phyloP scores from a whole-genome alignment of 2,888 invertebrate species.

The Luperina testacea region DNA sequence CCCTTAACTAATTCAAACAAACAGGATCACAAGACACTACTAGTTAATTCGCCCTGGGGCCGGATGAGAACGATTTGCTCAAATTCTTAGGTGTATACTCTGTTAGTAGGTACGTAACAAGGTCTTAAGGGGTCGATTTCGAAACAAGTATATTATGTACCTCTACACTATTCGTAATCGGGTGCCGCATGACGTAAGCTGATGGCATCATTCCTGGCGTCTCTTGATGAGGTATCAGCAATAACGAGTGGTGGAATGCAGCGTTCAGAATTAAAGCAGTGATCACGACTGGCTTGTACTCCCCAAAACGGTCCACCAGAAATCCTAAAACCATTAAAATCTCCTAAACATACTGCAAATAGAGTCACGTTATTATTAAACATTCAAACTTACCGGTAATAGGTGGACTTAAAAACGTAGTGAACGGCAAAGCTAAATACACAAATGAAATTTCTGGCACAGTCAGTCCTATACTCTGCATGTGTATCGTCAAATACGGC shows the following conservation, averaged over 20 bases:
- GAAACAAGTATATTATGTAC: constrained; percentile 81
- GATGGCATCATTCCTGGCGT: constrained; percentile 93
- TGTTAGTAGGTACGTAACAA: constrained; percentile 75
- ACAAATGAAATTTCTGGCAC: constrained; percentile 96
- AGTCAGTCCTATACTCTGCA: constrained; percentile 96
- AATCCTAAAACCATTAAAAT: constrained; percentile 90
- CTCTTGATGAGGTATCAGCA: constrained; percentile 95
- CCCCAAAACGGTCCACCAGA: constrained; percentile 96
- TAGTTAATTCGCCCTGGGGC: constrained; percentile 85
- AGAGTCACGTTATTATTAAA: constrained; percentile 32
- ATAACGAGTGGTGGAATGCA: constrained; percentile 94
- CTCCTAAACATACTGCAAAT: constrained; percentile 33
- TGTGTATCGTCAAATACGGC: constrained; percentile 96
- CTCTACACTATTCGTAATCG: constrained; percentile 92
- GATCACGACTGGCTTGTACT: constrained; percentile 95
- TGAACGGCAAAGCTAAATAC: constrained; percentile 95
- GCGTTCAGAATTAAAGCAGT: constrained; percentile 94
- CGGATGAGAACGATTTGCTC: constrained; percentile 89
- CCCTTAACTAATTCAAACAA: constrained; percentile 85
- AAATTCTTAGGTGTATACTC: constrained; percentile 87
- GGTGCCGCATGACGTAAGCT: constrained; percentile 94
- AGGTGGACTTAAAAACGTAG: constrained; percentile 96
- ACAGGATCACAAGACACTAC: constrained; percentile 82
- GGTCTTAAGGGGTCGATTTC: constrained; percentile 79
- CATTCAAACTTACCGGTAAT: constrained; percentile 91